Conservation (phyloP, 2,113 vertebrate genomes). For the Ciconia maguari region DNA sequence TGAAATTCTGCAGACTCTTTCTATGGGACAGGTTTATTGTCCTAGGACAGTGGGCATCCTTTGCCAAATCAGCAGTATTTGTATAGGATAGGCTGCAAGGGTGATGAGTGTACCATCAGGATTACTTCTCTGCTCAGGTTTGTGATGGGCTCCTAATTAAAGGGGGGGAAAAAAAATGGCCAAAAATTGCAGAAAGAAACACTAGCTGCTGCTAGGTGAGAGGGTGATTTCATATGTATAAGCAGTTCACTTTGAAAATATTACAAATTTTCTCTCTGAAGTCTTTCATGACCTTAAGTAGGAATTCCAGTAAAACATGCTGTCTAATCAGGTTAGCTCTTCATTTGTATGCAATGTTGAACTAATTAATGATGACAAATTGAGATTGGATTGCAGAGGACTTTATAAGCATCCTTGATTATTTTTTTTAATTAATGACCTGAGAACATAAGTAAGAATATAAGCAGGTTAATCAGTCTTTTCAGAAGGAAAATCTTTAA, state of each 20-base stretch:
- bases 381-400: slow-evolving; percentile 63
- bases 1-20: background rate
- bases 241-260: slow-evolving; percentile 34
- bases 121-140: background rate
- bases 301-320: slow-evolving; percentile 59
- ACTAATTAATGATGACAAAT: slow-evolving; percentile 68
- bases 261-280: slow-evolving; percentile 24
- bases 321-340: slow-evolving; percentile 54
- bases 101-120: background rate
- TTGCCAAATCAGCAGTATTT: background rate
- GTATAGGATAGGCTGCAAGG: background rate
- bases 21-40: background rate
- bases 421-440: slow-evolving; percentile 43
- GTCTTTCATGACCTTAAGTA: slow-evolving; percentile 42
- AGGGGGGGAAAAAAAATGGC: too few species aligned
- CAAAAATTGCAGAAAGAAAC: background rate
- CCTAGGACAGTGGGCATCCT: background rate
- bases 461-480: slow-evolving; percentile 19
- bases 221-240: background rate
- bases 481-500: slow-evolving; percentile 29
- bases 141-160: background rate
- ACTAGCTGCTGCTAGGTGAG: background rate
- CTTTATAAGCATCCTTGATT: slow-evolving; percentile 50
- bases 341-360: slow-evolving; percentile 50
- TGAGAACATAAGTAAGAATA: background rate